These are phyloP conservation scores for Drosophila maculinotata DNA, from an alignment of 2,888 invertebrate genomes.

Conservation along the genomic window DNA sequence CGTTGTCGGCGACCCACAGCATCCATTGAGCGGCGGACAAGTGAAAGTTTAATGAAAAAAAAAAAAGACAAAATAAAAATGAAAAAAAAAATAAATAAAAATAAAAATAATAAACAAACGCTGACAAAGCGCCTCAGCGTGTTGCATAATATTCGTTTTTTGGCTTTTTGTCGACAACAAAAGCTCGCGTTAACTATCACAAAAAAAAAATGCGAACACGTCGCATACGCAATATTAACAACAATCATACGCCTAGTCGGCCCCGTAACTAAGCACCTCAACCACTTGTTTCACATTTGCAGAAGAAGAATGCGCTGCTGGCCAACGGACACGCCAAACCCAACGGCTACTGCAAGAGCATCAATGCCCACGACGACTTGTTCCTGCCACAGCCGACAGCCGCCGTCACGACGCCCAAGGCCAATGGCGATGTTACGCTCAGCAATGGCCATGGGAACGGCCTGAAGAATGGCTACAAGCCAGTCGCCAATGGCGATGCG, in stretches of 20 bases:
- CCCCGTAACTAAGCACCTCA: background rate
- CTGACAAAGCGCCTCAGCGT: conserved; percentile 49
- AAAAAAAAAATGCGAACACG: conserved; percentile 19
- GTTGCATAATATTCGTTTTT: conserved; percentile 56
- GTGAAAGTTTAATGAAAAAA: conserved; percentile 70
- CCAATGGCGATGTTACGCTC: conserved; percentile 53
- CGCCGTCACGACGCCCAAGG: conserved; percentile 40
- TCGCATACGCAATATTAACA: conserved; percentile 29
- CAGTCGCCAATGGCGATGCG: conserved; percentile 66
- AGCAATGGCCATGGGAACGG: conserved; percentile 78
- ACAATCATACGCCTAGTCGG: conserved; percentile 28
- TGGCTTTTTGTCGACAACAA: conserved; percentile 28
- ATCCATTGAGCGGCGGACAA: conserved; percentile 62
- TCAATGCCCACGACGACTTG: conserved; percentile 72
- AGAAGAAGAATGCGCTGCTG: conserved; percentile 63
- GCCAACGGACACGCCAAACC: conserved; percentile 70
- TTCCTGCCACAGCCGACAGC: conserved; percentile 62
- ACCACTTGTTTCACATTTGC: conserved; percentile 16
- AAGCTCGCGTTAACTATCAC: background rate
- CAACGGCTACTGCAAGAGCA: conserved; percentile 76
- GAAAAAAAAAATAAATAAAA: conserved; percentile 37
- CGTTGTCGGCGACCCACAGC: conserved; percentile 54
- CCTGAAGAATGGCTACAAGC: conserved; percentile 72
- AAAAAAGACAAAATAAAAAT: conserved; percentile 35
- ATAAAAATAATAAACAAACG: conserved; percentile 59